Percentiles rank a stretch among this genome's conserved stretches.
These are phyloP conservation scores for Agrenia bidenticulata DNA, from an alignment of 2,888 invertebrate genomes.

Conservation along the genomic window DNA sequence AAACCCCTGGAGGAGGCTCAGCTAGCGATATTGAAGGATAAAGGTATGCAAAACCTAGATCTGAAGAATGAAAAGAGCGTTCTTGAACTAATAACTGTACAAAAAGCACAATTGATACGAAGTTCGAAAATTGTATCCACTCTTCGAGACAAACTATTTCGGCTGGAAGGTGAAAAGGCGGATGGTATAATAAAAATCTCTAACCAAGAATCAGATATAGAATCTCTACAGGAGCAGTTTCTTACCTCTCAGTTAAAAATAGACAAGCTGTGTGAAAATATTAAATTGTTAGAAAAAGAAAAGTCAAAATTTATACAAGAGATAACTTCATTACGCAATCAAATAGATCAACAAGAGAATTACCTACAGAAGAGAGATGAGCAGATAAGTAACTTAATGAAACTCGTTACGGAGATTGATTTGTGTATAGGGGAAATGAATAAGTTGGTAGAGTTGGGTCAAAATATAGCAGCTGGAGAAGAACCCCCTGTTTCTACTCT, in stretches of 20 bases:
- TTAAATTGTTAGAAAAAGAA: constrained; percentile 34
- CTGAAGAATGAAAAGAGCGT: constrained; percentile 31
- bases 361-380: constrained; percentile 31
- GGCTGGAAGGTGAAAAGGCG: constrained; percentile 25
- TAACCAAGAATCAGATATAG: constrained; percentile 18
- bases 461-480: constrained; percentile 41
- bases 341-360: constrained; percentile 30
- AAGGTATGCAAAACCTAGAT: constrained; percentile 23
- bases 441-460: constrained; percentile 39
- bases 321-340: constrained; percentile 25
- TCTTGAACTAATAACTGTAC: constrained; percentile 36
- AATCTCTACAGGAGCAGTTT: constrained; percentile 36
- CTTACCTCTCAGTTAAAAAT: constrained; percentile 27
- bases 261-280: constrained; percentile 30
- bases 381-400: constrained; percentile 40
- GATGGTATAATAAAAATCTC: constrained; percentile 31
- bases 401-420: constrained; percentile 47
- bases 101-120: constrained; percentile 42
- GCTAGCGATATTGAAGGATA: constrained; percentile 25
- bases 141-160: constrained; percentile 30
- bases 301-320: constrained; percentile 25
- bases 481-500: constrained; percentile 46
- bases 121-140: constrained; percentile 38
- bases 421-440: constrained; percentile 42
- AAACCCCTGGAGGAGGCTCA: constrained; percentile 47